Percentiles rank a stretch among this genome's conserved stretches.
Evolutionary conservation across 23 tunicate genomes (phyloP).

Genomic region (Styela clava): DNA sequence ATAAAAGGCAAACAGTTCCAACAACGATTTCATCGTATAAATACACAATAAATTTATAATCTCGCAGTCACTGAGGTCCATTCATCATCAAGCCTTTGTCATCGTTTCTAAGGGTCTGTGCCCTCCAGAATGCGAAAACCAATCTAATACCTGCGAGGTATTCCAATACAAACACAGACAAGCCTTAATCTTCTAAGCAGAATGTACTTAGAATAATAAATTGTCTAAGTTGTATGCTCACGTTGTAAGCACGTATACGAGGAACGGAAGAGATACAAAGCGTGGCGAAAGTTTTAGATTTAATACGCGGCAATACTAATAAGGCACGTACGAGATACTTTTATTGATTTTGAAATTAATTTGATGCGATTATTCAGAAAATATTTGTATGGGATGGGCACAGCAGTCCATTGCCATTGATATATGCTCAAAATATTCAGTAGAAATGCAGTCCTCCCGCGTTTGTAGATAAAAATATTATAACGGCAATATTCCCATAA

Average conservation of each 20-base stretch:
- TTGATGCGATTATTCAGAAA: too few relatives aligned
- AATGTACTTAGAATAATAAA: background rate
- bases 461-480: too few relatives aligned
- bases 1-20: background rate
- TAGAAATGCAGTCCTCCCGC: too few relatives aligned
- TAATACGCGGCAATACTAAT: too few relatives aligned
- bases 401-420: too few relatives aligned
- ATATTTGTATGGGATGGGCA: too few relatives aligned
- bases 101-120: background rate
- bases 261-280: too few relatives aligned
- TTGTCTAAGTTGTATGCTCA: background rate
- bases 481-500: too few relatives aligned
- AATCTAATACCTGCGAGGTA: background rate
- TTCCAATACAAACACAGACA: background rate
- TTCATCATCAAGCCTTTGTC: background rate
- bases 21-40: background rate
- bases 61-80: background rate
- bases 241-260: background rate
- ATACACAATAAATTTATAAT: background rate
- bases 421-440: too few relatives aligned
- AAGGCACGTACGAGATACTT: too few relatives aligned
- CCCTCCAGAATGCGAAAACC: background rate
- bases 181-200: background rate
- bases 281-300: too few relatives aligned
- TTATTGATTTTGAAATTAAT: too few relatives aligned